These are phyloP conservation scores for Dichetophora obliterata DNA, from an alignment of 2,888 invertebrate species.

Conservation along the genomic window DNA sequence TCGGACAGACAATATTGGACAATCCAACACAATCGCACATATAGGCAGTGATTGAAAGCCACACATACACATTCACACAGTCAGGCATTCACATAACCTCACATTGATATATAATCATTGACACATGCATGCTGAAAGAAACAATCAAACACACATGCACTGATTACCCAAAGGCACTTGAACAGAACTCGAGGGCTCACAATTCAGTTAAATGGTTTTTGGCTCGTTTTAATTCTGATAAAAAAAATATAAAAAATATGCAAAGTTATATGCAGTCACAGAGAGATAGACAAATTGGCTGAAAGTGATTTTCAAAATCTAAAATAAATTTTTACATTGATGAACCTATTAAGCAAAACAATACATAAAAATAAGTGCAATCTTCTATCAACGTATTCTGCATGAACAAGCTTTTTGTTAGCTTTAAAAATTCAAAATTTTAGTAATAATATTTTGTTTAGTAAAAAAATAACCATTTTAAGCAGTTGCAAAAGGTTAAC, in stretches of 20 bases:
- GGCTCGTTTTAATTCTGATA: neutral
- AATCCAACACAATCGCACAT: too few relatives aligned
- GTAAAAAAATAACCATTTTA: too few relatives aligned
- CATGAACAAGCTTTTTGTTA: too few relatives aligned
- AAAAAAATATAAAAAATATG: neutral
- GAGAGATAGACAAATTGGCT: neutral
- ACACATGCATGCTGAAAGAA: neutral
- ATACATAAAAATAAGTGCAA: too few relatives aligned
- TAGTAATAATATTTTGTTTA: too few relatives aligned
- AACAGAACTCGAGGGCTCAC: neutral
- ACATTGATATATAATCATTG: neutral
- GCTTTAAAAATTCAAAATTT: too few relatives aligned
- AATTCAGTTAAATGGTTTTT: slow-evolving; percentile 12
- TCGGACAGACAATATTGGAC: too few relatives aligned
- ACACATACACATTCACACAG: neutral
- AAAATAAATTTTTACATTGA: too few relatives aligned
- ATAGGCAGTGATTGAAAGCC: neutral
- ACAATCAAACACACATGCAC: neutral
- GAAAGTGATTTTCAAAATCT: neutral
- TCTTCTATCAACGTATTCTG: too few relatives aligned
- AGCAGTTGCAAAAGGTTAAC: too few relatives aligned
- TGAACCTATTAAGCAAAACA: too few relatives aligned
- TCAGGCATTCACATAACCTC: neutral
- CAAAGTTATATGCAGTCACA: neutral
- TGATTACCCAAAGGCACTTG: neutral